phyloP scores from a whole-genome alignment of 1,140 invertebrate species.

The Triops cancriformis region DNA sequence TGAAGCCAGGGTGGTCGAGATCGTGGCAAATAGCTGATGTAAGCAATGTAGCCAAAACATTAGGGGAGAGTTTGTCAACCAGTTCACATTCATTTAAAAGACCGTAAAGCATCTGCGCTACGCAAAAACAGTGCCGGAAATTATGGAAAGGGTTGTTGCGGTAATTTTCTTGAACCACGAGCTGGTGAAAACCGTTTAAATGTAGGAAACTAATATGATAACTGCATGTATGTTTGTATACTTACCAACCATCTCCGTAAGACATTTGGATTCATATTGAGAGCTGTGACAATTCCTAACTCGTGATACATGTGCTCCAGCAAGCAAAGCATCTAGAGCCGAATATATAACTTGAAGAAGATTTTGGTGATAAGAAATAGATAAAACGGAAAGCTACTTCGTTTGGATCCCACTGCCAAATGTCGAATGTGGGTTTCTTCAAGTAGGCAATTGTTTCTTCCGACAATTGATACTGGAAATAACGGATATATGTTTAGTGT shows the following conservation, averaged over 20 bases:
- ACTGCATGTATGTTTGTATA: conserved; percentile 25
- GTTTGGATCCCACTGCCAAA: conserved; percentile 45
- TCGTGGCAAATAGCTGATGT: conserved; percentile 42
- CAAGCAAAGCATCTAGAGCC: conserved; percentile 40
- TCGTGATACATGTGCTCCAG: conserved; percentile 45
- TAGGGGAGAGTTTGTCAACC: conserved; percentile 36
- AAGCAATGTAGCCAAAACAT: conserved; percentile 40
- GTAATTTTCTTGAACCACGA: conserved; percentile 42
- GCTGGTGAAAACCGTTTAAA: conserved; percentile 16
- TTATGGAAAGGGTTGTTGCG: conserved; percentile 46
- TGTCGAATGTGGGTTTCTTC: conserved; percentile 44
- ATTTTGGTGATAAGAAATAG: not conserved
- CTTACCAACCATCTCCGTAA: conserved; percentile 43
- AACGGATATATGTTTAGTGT: not conserved
- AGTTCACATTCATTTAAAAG: conserved; percentile 41
- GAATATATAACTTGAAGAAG: too few species aligned
- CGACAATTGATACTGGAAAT: conserved; percentile 40
- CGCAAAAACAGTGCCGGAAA: conserved; percentile 44
- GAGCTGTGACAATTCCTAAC: conserved; percentile 40
- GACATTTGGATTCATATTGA: conserved; percentile 43
- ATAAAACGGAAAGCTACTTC: conserved; percentile 36
- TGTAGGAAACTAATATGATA: not conserved
- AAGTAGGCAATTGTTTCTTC: conserved; percentile 43
- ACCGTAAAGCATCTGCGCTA: conserved; percentile 45
- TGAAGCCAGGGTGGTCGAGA: conserved; percentile 44